Base-by-base conservation (phyloP, 2,113 vertebrate genomes). In the Prietella phreatophila region DNA sequence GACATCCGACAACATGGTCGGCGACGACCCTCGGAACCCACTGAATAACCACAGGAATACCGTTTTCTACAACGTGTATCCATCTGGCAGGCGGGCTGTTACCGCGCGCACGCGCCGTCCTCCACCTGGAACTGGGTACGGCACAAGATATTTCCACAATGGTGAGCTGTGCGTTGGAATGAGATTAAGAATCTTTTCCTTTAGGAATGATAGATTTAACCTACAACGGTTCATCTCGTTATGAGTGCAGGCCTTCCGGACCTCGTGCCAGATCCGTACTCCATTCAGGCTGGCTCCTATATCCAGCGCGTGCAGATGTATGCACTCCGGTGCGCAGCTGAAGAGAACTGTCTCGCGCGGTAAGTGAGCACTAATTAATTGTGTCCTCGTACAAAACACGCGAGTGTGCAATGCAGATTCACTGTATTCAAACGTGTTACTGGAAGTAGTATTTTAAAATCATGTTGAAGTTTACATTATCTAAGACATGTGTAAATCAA, bases 261-360 rank as follows among this genome's bases (percentile, higher is more conserved):
- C 87, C 93, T 97, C 0, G 90, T 96, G 14, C 96, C 96, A 30
- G 96, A 97, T 89, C 95, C 96, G 0, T 96, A 96, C 82, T 96
- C 95, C 87, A 95, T 97, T 87, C 95, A 97, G 91, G 94, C 95
- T n/a, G 94, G 96, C 76, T 93, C 96, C 17, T 97, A 96, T 61
- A 85, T 96, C 73, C 95, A 97, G 88, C 94, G 95, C 78, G 92
- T 95, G 91, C 96, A 96, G 92, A 95, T 97, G 94, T 97, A 96
- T 5, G 95, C 96, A 6, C 95, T 97, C 42, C 93, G 95, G 67
- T 97, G 96, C 88, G 96, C 96, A 0, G 96, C 96, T 0, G 96
- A 97, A 89, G 96, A 97, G 89, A 96, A 96, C 91, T 97, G 96
- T 88, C 93, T 97, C 33, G 93, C 96, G 87, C 96, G 96, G 96